A percentile compares a stretch with the other conserved stretches of the same genome.
Evolutionary conservation across 2,888 invertebrate genomes (phyloP).

Genomic region (Heliconius sara): DNA sequence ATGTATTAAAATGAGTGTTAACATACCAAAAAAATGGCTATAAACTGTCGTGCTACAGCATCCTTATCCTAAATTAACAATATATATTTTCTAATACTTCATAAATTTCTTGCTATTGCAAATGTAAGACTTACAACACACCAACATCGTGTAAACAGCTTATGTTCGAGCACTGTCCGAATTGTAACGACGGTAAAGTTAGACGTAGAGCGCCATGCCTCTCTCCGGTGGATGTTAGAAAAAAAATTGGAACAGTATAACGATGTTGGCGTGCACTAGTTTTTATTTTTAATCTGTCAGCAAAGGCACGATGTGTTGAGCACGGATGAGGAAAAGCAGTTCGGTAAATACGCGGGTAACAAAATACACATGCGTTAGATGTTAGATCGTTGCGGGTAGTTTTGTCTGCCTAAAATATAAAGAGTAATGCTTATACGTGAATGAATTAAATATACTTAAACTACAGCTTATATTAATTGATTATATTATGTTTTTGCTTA

Average conservation of each 20-base stretch:
- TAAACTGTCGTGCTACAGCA: slow-evolving; percentile 22
- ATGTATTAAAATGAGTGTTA: not conserved
- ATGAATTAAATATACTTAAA: slow-evolving; percentile 8
- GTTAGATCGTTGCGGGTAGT: not conserved
- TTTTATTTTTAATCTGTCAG: slow-evolving; percentile 41
- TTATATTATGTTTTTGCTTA: not conserved
- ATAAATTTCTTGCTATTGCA: slow-evolving; percentile 22
- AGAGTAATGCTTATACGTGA: slow-evolving; percentile 10
- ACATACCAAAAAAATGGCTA: not conserved
- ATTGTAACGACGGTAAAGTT: not conserved
- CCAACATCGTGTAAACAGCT: slow-evolving; percentile 12
- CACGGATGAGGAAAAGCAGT: slow-evolving; percentile 42
- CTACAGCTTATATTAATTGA: not conserved
- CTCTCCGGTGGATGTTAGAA: not conserved
- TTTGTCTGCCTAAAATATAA: slow-evolving; percentile 29
- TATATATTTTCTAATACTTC: slow-evolving; percentile 11
- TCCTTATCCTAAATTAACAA: slow-evolving; percentile 28
- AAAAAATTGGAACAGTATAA: not conserved
- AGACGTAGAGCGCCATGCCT: not conserved
- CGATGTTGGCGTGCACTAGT: slow-evolving; percentile 35
- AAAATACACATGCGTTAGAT: slow-evolving; percentile 27
- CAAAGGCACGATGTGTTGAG: slow-evolving; percentile 50
- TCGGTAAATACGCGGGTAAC: slow-evolving; percentile 23
- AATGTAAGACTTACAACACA: slow-evolving; percentile 33
- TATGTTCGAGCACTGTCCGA: not conserved